Evolutionary conservation across 2,797 vertebrate species (phyloP), one percentile per base, ranked within the genome.

Genomic region (Peromyscus attwateri): DNA sequence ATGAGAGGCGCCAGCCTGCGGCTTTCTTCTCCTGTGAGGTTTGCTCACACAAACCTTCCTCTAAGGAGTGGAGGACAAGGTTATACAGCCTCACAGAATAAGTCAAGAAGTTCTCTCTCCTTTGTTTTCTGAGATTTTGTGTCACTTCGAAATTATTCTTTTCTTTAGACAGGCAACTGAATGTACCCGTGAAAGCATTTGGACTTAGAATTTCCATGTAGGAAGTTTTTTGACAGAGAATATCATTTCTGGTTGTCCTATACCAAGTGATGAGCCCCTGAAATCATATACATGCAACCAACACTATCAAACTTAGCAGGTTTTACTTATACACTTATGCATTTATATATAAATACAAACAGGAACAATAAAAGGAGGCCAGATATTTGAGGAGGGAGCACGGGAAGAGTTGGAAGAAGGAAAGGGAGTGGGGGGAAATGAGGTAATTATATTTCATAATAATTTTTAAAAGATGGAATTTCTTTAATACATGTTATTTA

Each of bases 221-320:
- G 76, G 37, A 93, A 96, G 13, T 25, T 85, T 90, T 92, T 81
- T 81, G 19, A 77, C 85, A 82, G 91, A 85, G 40, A 91, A 96
- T 88, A 13, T 6, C 55, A 81, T 92, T 89, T 87, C 84, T 87
- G 23, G 34, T 68, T 70, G 46, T 87, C 84, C 34, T n/a, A n/a
- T 52, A n/a, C 11, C 46, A 52, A 52, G 17, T 80, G 17, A n/a
- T 23, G 6, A 68, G 21, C 43, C 9, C 9, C 43, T 68, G 62
- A 49, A 34, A 25, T 70, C 31, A n/a, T 16, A n/a, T 9, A 52
- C 64, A 55, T 16, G n/a, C 83, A 70, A 70, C 21, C 43, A 37
- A 14, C 43, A 27, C 12, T n/a, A 27, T 52, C 64, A 52, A 27
- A 52, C 46, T 52, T 31, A 70, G 64, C 83, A 70, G 34, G 34